Base-by-base conservation (phyloP, 2,888 invertebrate species). In the Thereva nobilitata region DNA sequence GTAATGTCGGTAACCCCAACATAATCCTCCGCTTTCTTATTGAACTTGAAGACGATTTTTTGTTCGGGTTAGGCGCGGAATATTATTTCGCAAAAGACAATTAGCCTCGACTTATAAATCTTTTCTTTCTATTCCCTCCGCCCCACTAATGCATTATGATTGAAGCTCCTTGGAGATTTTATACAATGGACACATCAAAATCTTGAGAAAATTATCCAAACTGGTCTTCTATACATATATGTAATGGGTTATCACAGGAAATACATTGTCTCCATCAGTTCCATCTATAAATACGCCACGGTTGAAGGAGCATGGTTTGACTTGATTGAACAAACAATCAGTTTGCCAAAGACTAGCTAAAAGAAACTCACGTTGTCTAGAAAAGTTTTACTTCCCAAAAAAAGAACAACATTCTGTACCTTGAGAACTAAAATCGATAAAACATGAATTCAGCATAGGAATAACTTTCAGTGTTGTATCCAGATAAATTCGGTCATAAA, bases 271-370 rank as follows among this genome's bases (percentile, higher is more conserved):
- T 66, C 56, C 34, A 4, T 5, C 6, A 5, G 6, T 50, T 35
- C 59, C 55, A 66, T 61, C 66, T 70, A 70, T 66, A 67, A 70
- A 70, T 70, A 67, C 23, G 70, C 66, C 55, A 70, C 68, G 67
- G 66, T 68, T 69, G 68, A 53, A 55, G 66, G 65, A 68, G 63
- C 70, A 67, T 57, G 66, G 49, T 69, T 54, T 54, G 61, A 70
- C 69, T 73, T 68, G 71, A 73, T 74, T 72, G 72, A 72, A 73
- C 73, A 72, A 72, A 72, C 73, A 73, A 72, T 73, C 71, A 72
- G 72, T 73, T 72, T 70, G 70, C 69, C 67, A 65, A 70, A 73
- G 70, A 72, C 72, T 69, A 73, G 71, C 70, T 68, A 70, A 70
- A 71, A 70, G 72, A 72, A 69, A 71, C 72, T 70, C 68, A 50